Conservation (phyloP, 2,113 vertebrate species). For the Calonectris borealis region DNA sequence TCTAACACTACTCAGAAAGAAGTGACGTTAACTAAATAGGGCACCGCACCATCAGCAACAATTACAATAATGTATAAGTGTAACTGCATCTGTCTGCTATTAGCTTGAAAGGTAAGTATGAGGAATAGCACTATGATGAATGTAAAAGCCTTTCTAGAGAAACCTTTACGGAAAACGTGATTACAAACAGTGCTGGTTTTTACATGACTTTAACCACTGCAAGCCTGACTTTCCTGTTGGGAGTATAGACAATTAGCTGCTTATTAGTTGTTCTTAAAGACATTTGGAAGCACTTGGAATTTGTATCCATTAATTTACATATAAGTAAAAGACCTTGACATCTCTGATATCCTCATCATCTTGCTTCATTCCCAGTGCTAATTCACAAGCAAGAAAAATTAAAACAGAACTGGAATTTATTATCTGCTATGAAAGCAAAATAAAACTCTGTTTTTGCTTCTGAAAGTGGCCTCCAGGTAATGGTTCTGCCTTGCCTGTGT, state of each 20-base stretch:
- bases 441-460: neutral
- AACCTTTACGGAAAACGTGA: neutral
- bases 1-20: neutral
- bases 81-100: neutral
- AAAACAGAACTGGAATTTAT: neutral
- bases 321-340: neutral
- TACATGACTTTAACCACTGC: neutral
- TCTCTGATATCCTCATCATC: neutral
- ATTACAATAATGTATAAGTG: neutral
- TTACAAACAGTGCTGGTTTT: neutral
- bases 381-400: neutral
- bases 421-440: neutral
- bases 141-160: neutral
- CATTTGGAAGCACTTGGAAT: neutral
- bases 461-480: neutral
- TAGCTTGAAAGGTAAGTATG: neutral
- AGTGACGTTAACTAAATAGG: neutral
- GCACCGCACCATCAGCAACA: slow-evolving; percentile 13
- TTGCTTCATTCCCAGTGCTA: neutral
- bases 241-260: neutral
- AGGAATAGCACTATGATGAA: neutral
- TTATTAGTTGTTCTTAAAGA: neutral
- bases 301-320: neutral
- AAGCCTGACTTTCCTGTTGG: neutral
- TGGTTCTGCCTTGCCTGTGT: neutral